These are phyloP conservation scores for Pogonus chalceus DNA, from an alignment of 1,140 invertebrate species.

Conservation along the genomic window DNA sequence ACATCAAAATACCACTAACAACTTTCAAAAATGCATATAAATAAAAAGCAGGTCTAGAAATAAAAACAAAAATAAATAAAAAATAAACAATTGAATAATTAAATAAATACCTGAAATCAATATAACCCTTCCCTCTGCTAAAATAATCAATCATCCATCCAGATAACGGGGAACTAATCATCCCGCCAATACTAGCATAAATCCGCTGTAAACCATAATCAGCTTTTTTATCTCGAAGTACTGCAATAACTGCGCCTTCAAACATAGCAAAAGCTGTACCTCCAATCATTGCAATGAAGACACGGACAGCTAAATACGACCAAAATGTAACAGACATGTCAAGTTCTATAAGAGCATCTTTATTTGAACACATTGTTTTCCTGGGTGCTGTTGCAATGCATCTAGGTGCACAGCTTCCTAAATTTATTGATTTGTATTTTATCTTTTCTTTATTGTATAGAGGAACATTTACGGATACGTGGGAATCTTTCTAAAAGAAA, in stretches of 20 bases:
- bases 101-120: slow-evolving; percentile 54
- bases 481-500: slow-evolving; percentile 9
- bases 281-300: slow-evolving; percentile 60
- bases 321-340: slow-evolving; percentile 62
- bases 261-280: slow-evolving; percentile 73
- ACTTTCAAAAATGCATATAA: slow-evolving; percentile 64
- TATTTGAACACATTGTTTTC: slow-evolving; percentile 48
- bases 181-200: slow-evolving; percentile 67
- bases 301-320: slow-evolving; percentile 60
- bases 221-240: slow-evolving; percentile 63
- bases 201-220: slow-evolving; percentile 72
- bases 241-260: slow-evolving; percentile 70
- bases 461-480: slow-evolving; percentile 30
- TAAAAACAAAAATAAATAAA: slow-evolving; percentile 18
- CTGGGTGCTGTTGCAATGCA: slow-evolving; percentile 49
- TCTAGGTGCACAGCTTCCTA: slow-evolving; percentile 30
- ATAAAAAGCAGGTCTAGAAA: slow-evolving; percentile 67
- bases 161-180: slow-evolving; percentile 68
- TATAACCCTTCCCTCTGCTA: slow-evolving; percentile 48
- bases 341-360: slow-evolving; percentile 44
- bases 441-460: slow-evolving; percentile 24
- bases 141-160: slow-evolving; percentile 63
- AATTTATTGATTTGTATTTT: slow-evolving; percentile 21
- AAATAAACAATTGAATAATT: background rate
- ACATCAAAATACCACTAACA: slow-evolving; percentile 53